These are phyloP conservation scores for Trochalopteron elliotii DNA, from an alignment of 2,113 vertebrate genomes.

Conservation along the genomic window DNA sequence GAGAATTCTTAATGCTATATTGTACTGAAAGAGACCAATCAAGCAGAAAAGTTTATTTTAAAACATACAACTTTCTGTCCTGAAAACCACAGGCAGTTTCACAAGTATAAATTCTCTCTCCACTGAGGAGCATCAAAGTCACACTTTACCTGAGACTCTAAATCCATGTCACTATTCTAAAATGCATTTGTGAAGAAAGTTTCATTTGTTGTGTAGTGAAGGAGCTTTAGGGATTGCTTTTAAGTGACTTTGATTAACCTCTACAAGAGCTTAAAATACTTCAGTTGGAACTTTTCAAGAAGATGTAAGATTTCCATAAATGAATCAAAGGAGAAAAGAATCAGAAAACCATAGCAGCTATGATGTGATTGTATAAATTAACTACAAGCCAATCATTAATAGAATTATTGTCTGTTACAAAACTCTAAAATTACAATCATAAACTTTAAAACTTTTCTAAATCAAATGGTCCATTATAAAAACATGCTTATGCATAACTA, in stretches of 20 bases:
- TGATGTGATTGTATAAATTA: background rate
- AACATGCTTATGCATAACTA: background rate
- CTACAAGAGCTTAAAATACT: slow-evolving; percentile 21
- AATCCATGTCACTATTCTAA: slow-evolving; percentile 29
- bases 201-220: background rate
- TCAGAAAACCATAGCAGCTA: background rate
- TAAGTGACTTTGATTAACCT: slow-evolving; percentile 47
- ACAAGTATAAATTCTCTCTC: slow-evolving; percentile 27
- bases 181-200: slow-evolving; percentile 31
- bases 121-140: slow-evolving; percentile 10
- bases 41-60: slow-evolving; percentile 13
- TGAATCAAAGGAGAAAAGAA: background rate
- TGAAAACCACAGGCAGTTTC: background rate
- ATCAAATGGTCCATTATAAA: slow-evolving; percentile 65
- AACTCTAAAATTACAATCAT: background rate
- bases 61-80: background rate
- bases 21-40: background rate
- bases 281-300: background rate
- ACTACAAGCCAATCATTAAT: slow-evolving; percentile 48
- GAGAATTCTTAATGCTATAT: background rate
- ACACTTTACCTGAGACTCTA: slow-evolving; percentile 19
- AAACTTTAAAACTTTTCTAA: slow-evolving; percentile 38
- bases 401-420: background rate
- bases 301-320: slow-evolving; percentile 31
- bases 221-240: slow-evolving; percentile 26